Evolutionary conservation across 2,888 invertebrate species (phyloP), one percentile per base, ranked within the genome.

Genomic region (Amphipoea oculea): DNA sequence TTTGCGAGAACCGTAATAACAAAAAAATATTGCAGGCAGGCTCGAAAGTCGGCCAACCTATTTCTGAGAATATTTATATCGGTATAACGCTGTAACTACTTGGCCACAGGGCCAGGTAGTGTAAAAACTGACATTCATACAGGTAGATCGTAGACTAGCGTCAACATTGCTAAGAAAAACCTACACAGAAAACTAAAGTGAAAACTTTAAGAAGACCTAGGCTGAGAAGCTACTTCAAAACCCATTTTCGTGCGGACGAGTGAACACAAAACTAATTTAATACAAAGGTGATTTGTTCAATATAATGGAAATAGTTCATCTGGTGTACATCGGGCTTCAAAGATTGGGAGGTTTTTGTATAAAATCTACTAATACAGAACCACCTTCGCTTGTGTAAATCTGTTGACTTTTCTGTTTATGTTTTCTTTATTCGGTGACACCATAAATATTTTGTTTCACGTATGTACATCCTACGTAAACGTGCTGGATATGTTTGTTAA

Each of bases 221-320:
- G 29, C 29, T 14, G 14, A 36, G 36, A 60, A 60, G n/a, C 29
- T n/a, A 73, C 20, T 42, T 68, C 5, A 36, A 71, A 63, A 23
- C 9, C 51, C 11, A 54, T 73, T 36, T 83, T 36, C 36, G 12
- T 36, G 63, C 51, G 11, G 6, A 14, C 6, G 20, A 57, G 20
- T 62, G 14, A 9, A 73, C 20, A 78, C 36, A 54, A 48, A 54
- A 63, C n/a, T 12, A n/a, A 66, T 40, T 67, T 54, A 51, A 72
- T 73, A 45, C 5, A 11, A 51, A 74, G 45, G 76, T 40, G 48
- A 78, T 73, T 83, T 77, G 51, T 77, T 71, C 54, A 67, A 75
- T 54, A 9, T 48, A 29, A 66, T 20, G 36, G 40, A 51, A 77
- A 72, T 17, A 54, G 36, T 54, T 60, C n/a, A 48, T 72, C 51